phyloP scores from a whole-genome alignment of 2,113 vertebrate genomes.

The Nansenia antarctica region DNA sequence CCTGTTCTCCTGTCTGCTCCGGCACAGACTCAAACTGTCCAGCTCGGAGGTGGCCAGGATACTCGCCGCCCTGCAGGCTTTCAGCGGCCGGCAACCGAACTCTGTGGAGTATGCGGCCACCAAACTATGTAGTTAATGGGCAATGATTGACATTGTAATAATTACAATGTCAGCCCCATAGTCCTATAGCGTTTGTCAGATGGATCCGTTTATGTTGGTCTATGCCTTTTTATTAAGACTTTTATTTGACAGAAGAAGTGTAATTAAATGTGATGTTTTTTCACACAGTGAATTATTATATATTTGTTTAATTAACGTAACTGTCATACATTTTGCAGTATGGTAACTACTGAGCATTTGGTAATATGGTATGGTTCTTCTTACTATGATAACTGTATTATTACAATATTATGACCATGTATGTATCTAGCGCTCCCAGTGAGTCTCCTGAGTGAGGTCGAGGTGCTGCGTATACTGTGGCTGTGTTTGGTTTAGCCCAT shows the following conservation, averaged over 20 bases:
- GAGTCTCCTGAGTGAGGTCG: neutral
- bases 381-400: too few relatives aligned
- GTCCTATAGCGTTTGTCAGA: conserved; percentile 41
- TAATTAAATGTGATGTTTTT: conserved; percentile 65
- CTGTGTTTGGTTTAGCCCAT: conserved; percentile 62
- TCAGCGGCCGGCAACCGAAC: conserved; percentile 86
- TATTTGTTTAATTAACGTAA: neutral
- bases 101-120: conserved; percentile 85
- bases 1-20: conserved; percentile 93
- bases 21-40: conserved; percentile 94
- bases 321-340: neutral
- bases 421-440: neutral
- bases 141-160: conserved; percentile 13
- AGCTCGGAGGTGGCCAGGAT: conserved; percentile 91
- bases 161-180: conserved; percentile 30
- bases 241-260: conserved; percentile 60
- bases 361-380: conserved; percentile 41
- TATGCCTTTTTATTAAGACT: conserved; percentile 52
- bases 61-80: conserved; percentile 88
- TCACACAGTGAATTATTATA: conserved; percentile 4
- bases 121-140: conserved; percentile 91
- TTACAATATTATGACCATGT: conserved; percentile 3
- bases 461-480: conserved; percentile 2
- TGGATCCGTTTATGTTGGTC: conserved; percentile 60
- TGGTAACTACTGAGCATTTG: neutral